Evolutionary conservation across 1,140 invertebrate genomes (phyloP).

Genomic region (Scaptomyza pallida): DNA sequence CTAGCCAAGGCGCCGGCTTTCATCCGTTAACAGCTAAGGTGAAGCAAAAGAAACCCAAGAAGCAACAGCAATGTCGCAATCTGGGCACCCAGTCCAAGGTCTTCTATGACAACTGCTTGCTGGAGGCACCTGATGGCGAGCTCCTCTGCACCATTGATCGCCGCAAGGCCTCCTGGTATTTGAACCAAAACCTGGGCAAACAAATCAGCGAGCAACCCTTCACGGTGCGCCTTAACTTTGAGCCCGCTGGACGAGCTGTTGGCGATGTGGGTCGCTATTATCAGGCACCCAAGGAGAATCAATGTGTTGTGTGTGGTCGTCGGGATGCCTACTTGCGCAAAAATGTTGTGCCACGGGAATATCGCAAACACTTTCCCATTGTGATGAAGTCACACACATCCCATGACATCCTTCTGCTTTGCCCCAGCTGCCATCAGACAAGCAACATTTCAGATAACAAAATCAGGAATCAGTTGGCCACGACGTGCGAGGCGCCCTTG

Average conservation of each 20-base stretch:
- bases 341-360: conserved; percentile 93
- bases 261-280: conserved; percentile 90
- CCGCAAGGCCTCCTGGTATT: conserved; percentile 92
- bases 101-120: conserved; percentile 92
- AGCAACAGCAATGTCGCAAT: conserved; percentile 47
- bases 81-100: conserved; percentile 86
- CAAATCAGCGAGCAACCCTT: conserved; percentile 88
- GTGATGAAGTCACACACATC: conserved; percentile 93
- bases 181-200: conserved; percentile 88
- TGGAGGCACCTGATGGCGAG: conserved; percentile 92
- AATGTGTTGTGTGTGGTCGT: conserved; percentile 93
- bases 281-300: conserved; percentile 89
- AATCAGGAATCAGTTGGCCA: conserved; percentile 87
- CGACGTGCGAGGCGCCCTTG: conserved; percentile 88
- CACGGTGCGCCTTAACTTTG: conserved; percentile 91
- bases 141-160: conserved; percentile 91
- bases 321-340: conserved; percentile 90
- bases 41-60: conserved; percentile 19
- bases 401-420: conserved; percentile 92
- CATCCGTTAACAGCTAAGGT: conserved; percentile 5
- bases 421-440: conserved; percentile 89
- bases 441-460: conserved; percentile 89
- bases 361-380: conserved; percentile 92
- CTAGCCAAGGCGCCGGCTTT: background rate
- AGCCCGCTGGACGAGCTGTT: conserved; percentile 90